Conservation (phyloP, 2,113 vertebrate species). For the Castor canadensis region DNA sequence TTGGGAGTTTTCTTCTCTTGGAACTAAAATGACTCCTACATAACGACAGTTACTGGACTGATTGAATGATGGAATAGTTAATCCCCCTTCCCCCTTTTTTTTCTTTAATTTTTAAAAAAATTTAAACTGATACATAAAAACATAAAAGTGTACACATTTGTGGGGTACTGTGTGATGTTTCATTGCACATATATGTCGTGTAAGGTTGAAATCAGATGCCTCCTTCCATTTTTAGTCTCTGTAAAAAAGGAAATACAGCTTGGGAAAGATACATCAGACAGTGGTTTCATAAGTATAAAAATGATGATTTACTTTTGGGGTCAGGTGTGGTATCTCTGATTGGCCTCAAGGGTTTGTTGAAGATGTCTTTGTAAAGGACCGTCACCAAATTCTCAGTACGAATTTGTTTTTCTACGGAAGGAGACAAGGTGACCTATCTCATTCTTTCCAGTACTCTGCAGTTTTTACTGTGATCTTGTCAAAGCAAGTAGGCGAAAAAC, state of each 20-base stretch:
- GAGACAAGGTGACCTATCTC: neutral
- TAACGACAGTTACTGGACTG: neutral
- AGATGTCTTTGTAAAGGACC: neutral
- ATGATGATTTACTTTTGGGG: neutral
- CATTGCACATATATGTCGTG: neutral
- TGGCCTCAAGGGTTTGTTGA: neutral
- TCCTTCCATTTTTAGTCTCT: neutral
- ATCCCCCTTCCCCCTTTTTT: neutral
- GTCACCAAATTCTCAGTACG: neutral
- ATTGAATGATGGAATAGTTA: neutral
- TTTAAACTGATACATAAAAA: neutral
- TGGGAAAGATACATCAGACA: neutral
- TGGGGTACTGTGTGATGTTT: neutral
- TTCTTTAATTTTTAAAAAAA: neutral
- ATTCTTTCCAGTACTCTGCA: neutral
- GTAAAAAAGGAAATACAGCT: neutral
- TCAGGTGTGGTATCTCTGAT: neutral
- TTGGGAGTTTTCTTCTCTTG: neutral
- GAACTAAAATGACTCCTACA: neutral
- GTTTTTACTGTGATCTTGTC: neutral
- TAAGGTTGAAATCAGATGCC: neutral
- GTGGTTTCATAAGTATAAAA: constrained; percentile 18
- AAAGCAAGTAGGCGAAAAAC: neutral
- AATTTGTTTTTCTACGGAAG: neutral
- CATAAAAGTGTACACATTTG: neutral